Evolutionary conservation across 2,888 invertebrate genomes (phyloP).

Genomic region (Oligia fasciuncula): DNA sequence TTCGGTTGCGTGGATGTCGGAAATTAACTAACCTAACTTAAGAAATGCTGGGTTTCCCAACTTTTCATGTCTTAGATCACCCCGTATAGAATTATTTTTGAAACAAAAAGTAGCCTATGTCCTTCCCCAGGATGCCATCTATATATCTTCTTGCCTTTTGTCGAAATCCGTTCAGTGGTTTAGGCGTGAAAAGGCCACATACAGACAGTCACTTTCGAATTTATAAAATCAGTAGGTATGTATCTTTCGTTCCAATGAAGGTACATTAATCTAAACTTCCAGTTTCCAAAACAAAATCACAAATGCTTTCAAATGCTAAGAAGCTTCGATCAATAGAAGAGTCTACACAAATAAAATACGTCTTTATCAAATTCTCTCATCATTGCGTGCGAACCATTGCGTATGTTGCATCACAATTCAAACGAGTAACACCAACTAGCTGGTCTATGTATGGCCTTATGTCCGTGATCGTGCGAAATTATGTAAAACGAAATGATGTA

Average conservation of each 20-base stretch:
- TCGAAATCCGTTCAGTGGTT: neutral
- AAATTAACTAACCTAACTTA: neutral
- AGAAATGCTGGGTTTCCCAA: neutral
- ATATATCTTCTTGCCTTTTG: neutral
- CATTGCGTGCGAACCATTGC: slow-evolving; percentile 54
- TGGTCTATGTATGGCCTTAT: slow-evolving; percentile 47
- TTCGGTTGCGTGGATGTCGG: neutral
- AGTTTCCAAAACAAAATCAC: slow-evolving; percentile 2
- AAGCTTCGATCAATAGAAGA: neutral
- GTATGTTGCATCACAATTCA: slow-evolving; percentile 58
- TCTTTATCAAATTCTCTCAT: slow-evolving; percentile 43
- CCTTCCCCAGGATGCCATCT: neutral
- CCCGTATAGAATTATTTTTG: neutral
- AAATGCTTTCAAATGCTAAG: slow-evolving; percentile 1
- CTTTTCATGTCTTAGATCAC: neutral
- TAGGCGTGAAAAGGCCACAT: neutral
- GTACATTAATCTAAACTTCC: neutral
- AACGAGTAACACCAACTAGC: slow-evolving; percentile 42
- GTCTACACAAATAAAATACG: slow-evolving; percentile 10
- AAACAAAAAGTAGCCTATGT: neutral
- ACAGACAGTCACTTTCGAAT: neutral
- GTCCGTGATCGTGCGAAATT: slow-evolving; percentile 60
- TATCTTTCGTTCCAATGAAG: neutral
- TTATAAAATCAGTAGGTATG: neutral
- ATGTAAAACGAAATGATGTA: slow-evolving; percentile 59